A percentile compares a stretch with the other conserved stretches of the same genome.
These are phyloP conservation scores for Sebastes trivittatus DNA, from an alignment of 2,797 vertebrate species.

Conservation along the genomic window DNA sequence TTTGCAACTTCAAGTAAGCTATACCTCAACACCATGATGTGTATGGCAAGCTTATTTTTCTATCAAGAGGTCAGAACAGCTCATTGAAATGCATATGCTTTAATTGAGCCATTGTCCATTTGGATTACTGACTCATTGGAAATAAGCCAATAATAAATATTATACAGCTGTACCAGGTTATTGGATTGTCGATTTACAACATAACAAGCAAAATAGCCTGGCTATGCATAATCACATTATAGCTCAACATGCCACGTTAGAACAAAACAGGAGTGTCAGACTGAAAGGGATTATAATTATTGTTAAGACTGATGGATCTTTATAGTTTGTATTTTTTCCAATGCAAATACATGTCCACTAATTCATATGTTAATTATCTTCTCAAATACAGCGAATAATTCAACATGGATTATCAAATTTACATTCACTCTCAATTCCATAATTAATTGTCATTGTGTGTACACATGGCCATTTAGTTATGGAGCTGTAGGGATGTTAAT, in stretches of 20 bases:
- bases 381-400: background rate
- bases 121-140: background rate
- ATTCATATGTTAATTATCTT: conserved; percentile 18
- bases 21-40: background rate
- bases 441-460: conserved; percentile 3
- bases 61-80: background rate
- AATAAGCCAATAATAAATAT: conserved; percentile 5
- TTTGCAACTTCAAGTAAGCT: background rate
- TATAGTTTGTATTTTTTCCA: background rate
- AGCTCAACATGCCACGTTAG: background rate
- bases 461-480: background rate
- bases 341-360: background rate
- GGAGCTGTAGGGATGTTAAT: background rate
- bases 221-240: conserved; percentile 3
- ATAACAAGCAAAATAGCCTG: background rate
- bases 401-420: background rate
- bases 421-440: background rate
- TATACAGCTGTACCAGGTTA: conserved; percentile 7
- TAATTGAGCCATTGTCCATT: background rate
- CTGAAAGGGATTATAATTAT: background rate
- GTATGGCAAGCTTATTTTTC: background rate
- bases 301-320: background rate
- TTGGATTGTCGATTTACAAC: conserved; percentile 17
- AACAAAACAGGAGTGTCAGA: background rate
- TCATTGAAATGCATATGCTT: background rate